Base-by-base conservation (phyloP, 2,797 vertebrate genomes). In the Emys orbicularis region DNA sequence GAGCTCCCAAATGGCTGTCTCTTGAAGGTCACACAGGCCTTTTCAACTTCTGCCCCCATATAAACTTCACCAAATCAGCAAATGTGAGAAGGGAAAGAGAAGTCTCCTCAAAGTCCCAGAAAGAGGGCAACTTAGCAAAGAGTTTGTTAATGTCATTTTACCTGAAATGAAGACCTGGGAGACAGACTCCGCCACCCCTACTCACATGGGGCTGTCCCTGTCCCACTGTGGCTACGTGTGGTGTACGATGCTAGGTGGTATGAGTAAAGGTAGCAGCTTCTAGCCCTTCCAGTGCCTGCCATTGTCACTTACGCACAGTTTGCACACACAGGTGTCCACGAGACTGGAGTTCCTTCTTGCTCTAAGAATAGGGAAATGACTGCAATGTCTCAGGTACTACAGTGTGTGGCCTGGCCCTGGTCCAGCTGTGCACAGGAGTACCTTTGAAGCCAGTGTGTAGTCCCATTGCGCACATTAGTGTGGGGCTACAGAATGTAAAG, bases 71-170 rank as follows among this genome's bases (percentile, higher is more conserved):
- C 34, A 12, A 86, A 92, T 8, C 18, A 82, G 54, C 56, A 72
- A 12, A 15, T 52, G 91, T 88, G 49, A 84, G 83, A 85, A 77
- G 37, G 16, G 89, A 93, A 61, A 34, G 56, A 93, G 87, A 9
- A 6, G 19, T 80, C 25, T 68, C 11, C 29, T 68, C 79, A 54
- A 29, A 23, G 37, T 5, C 37, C 8, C 49, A 59, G 27, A 53
- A 61, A 79, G 41, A 49, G 25, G 44, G 21, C 41, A 68, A 65
- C 65, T 52, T 21, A 50, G 19, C 23, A 52, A 37, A 50, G 31
- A 50, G 54, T 34, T 83, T 41, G 76, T 37, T 31, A 61, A 56
- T 37, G 18, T 53, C 50, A 56, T 4, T 86, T 57, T 31, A 54
- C 18, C 13, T 49, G 47, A 84, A 50, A 52, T 12, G n/a, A 25